Evolutionary conservation across 2,888 invertebrate genomes (phyloP), one percentile per base, ranked within the genome.

Genomic region (Eutolmus rufibarbis): DNA sequence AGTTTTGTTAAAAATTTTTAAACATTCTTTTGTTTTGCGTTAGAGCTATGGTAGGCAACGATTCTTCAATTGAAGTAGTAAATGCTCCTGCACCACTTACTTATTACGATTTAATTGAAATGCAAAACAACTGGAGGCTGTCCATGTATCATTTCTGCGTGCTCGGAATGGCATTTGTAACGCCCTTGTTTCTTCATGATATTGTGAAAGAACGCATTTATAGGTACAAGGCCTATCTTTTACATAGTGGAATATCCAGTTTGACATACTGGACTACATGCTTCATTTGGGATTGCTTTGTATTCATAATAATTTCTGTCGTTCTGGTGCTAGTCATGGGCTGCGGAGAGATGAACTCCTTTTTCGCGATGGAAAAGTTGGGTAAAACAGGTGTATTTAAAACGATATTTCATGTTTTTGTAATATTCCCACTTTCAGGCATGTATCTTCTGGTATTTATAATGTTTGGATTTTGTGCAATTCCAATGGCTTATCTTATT

Each of bases 31-130:
- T 8, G 8, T 31, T 46, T 51, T 51, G 16, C 2, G 23, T 7
- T 78, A 87, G 87, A 46, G n/a, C 88, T 77, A 34, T 90, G 23
- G 77, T 89, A 28, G 90, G 88, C 1, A 9, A 23, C 2, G 31
- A 74, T 0, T 89, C 90, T 1, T 78, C 87, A 1, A 92, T 93
- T n/a, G 89, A 86, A 85, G 94, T 96, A 0, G 93, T 92, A 57
- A 97, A 97, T 91, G 93, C 95, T 89, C 97, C 97, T 0, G 90
- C 97, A 66, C 95, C 96, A 0, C 95, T 94, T 82, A 94, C 12
- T 76, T 37, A 76, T 16, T 3, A n/a, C 12, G 40, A 76, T 40
- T 76, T 28, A 19, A 37, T 40, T 9, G 1, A 23, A 66, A 28
- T 66, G 8, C 28, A 66, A 66, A 23, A 23, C 23, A 2, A 28